Conservation (phyloP, 2,113 vertebrate genomes). For the Phodopus roborovskii region DNA sequence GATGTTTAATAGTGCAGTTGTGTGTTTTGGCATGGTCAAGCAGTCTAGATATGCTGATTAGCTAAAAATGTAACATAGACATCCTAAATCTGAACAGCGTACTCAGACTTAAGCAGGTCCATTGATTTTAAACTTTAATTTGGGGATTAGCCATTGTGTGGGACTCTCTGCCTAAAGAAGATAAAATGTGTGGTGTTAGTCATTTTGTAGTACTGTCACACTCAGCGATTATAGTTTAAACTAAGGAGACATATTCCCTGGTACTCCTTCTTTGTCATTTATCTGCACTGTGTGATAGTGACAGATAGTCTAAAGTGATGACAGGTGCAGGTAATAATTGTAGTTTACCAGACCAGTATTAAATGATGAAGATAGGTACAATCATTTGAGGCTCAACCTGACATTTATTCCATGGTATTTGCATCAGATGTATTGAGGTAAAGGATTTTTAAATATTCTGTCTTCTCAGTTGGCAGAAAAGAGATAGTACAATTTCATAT, state of each 20-base stretch:
- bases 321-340: constrained; percentile 4
- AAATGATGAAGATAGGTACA: constrained; percentile 43
- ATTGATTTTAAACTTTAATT: background rate
- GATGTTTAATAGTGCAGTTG: background rate
- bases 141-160: background rate
- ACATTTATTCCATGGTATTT: constrained; percentile 19
- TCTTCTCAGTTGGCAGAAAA: constrained; percentile 31
- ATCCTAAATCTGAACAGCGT: background rate
- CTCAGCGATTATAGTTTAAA: background rate
- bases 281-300: background rate
- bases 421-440: constrained; percentile 56
- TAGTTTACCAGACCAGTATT: constrained; percentile 51
- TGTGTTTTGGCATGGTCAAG: background rate
- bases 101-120: background rate
- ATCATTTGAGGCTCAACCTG: constrained; percentile 53
- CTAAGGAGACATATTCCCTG: background rate
- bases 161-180: constrained; percentile 27
- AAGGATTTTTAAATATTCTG: constrained; percentile 50
- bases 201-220: background rate
- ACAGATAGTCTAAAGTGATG: constrained; percentile 40
- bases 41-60: background rate
- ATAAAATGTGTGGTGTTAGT: background rate
- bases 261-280: background rate
- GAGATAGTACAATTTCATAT: background rate
- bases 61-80: background rate